Evolutionary conservation across 1,140 invertebrate species (phyloP).

Genomic region (Piezodorus guildinii): DNA sequence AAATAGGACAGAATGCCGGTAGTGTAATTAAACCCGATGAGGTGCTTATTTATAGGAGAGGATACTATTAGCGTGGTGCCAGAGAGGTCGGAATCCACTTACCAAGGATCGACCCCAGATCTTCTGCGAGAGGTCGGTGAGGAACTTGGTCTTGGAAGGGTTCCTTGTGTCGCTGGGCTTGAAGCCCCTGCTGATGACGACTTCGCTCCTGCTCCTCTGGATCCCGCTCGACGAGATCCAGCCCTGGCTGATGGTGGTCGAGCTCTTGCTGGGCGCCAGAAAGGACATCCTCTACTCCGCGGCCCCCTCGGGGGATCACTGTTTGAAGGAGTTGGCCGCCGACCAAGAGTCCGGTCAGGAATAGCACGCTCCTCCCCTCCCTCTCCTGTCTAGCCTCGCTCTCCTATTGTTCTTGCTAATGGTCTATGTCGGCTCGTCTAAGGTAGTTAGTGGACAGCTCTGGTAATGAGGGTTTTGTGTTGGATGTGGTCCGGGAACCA

Average conservation of each 20-base stretch:
- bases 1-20: too few relatives aligned
- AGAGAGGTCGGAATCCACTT: conserved; percentile 32
- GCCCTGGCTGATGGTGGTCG: conserved; percentile 18
- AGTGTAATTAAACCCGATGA: too few relatives aligned
- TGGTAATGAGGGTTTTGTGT: too few relatives aligned
- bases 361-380: background rate
- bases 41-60: too few relatives aligned
- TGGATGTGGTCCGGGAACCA: too few relatives aligned
- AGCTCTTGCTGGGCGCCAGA: conserved; percentile 18
- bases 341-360: conserved; percentile 10
- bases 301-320: conserved; percentile 11
- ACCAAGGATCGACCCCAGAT: conserved; percentile 68
- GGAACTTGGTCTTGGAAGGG: conserved; percentile 62
- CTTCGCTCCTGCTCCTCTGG: conserved; percentile 36
- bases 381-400: too few relatives aligned
- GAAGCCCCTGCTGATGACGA: conserved; percentile 52
- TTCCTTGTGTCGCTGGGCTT: conserved; percentile 74
- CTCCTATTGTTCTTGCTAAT: background rate
- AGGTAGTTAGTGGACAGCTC: too few relatives aligned
- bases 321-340: conserved; percentile 1
- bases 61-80: too few relatives aligned
- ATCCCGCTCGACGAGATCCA: conserved; percentile 36
- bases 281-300: conserved; percentile 16
- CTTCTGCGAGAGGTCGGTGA: conserved; percentile 62
- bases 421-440: too few relatives aligned